Base-by-base conservation (phyloP, 2,888 invertebrate species). In the Dione vanillae region DNA sequence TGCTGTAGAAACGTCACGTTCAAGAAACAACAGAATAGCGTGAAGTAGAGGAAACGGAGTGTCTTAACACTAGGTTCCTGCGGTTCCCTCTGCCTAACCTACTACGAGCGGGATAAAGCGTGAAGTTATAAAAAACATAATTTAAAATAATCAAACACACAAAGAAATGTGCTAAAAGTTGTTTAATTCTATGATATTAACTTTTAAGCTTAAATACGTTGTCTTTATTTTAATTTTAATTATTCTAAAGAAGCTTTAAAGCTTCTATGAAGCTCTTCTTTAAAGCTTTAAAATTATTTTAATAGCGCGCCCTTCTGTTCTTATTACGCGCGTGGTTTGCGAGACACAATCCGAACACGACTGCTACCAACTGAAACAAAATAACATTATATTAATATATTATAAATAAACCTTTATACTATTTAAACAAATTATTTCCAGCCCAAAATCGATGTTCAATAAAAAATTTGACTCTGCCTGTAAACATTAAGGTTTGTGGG, bases 261-360 rank as follows among this genome's bases (percentile, higher is more conserved):
- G 56, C 56, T 40, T 16, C 16, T 37, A 20, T 19, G 19, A 56
- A 37, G 37, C 40, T 40, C 11, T 47, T n/a, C n/a, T n/a, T 56
- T n/a, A 11, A n/a, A 6, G 14, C 1, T 35, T 37, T 35, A 56
- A 37, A 49, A 2, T 47, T n/a, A 11, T 1, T 56, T 14, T 82
- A 92, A 81, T 91, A 92, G 59, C 82, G 85, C 1, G 87, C 72
- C 79, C 96, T 94, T 81, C 96, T 94, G 81, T 94, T 94, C 78
- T 96, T 96, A 88, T 97, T 97, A 85, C 96, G 95, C 79, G 97
- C 96, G 82, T 97, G 96, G 85, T 96, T 96, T 19, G 97, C 97
- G 82, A 98, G 89, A 83, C 97, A 98, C 82, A 98, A 95, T 5
- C 97, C 96, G 83, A 98, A 97, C 74, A 97, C 94, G 35, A 97